Evolutionary conservation across 2,797 vertebrate species (phyloP).

Genomic region (Peromyscus aztecus): DNA sequence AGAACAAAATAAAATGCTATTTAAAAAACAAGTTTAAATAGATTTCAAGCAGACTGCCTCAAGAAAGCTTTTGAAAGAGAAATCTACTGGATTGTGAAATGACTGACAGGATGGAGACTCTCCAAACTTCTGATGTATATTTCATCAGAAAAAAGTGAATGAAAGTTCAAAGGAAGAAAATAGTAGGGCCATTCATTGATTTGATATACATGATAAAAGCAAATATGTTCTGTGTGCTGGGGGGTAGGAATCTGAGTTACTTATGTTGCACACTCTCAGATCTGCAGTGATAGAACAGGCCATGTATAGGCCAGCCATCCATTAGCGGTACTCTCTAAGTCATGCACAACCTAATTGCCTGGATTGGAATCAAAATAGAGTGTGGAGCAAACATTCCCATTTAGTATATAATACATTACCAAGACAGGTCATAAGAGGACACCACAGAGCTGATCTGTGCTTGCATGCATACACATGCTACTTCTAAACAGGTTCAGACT

Average conservation of each 20-base stretch:
- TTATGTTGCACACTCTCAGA: background rate
- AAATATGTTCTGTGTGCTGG: constrained; percentile 31
- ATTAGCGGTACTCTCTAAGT: background rate
- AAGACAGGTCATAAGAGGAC: background rate
- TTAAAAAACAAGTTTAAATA: constrained; percentile 67
- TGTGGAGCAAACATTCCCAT: background rate
- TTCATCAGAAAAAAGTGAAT: constrained; percentile 77
- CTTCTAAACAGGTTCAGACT: background rate
- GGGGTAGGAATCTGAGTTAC: background rate
- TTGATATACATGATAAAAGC: constrained; percentile 77
- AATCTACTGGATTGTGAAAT: constrained; percentile 78
- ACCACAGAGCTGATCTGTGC: background rate
- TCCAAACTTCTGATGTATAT: constrained; percentile 71
- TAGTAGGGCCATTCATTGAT: constrained; percentile 67
- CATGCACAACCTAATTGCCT: background rate
- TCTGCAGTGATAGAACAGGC: background rate
- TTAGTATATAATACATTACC: background rate
- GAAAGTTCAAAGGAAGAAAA: constrained; percentile 81
- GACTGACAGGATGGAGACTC: constrained; percentile 65
- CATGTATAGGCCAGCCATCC: background rate
- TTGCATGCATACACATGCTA: background rate
- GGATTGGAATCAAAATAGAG: background rate
- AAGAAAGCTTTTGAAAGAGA: constrained; percentile 55
- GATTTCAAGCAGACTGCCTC: constrained; percentile 62
- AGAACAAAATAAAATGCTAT: constrained; percentile 73